Percentiles rank a stretch among this genome's conserved stretches.
phyloP scores from a whole-genome alignment of 1,140 invertebrate species.

The Acromyrmex echinatior region DNA sequence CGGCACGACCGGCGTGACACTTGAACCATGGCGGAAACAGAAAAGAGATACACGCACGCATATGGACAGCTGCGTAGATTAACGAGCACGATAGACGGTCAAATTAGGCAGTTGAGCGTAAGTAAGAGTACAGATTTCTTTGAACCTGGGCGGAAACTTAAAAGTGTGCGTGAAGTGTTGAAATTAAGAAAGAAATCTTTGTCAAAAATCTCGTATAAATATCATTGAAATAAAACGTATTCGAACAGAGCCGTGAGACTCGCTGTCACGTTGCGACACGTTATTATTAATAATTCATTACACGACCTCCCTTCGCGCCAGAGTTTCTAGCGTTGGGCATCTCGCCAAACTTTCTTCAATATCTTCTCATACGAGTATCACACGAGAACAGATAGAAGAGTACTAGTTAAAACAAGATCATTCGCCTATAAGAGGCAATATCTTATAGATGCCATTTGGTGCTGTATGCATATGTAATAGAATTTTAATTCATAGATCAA shows the following conservation, averaged over 20 bases:
- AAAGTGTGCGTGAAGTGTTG: neutral
- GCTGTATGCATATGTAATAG: neutral
- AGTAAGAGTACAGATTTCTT: slow-evolving; percentile 66
- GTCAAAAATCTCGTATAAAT: neutral
- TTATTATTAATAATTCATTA: slow-evolving; percentile 80
- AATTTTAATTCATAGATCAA: neutral
- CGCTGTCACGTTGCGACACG: slow-evolving; percentile 50
- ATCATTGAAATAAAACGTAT: neutral
- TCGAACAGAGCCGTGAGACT: neutral
- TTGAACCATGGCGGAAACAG: slow-evolving; percentile 78
- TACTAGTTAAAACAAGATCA: slow-evolving; percentile 30
- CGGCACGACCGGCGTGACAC: neutral
- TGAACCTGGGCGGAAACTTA: neutral
- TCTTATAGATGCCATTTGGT: neutral
- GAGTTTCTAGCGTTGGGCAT: slow-evolving; percentile 69
- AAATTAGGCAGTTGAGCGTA: slow-evolving; percentile 82
- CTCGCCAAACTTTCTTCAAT: slow-evolving; percentile 70
- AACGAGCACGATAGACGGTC: slow-evolving; percentile 88
- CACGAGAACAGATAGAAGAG: slow-evolving; percentile 20
- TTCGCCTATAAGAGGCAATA: neutral
- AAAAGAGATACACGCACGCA: slow-evolving; percentile 89
- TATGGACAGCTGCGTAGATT: slow-evolving; percentile 89
- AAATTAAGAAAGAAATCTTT: neutral
- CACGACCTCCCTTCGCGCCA: slow-evolving; percentile 70
- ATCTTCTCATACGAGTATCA: slow-evolving; percentile 29